These are phyloP conservation scores for Madoqua kirkii DNA, from an alignment of 2,113 vertebrate genomes.

Conservation along the genomic window DNA sequence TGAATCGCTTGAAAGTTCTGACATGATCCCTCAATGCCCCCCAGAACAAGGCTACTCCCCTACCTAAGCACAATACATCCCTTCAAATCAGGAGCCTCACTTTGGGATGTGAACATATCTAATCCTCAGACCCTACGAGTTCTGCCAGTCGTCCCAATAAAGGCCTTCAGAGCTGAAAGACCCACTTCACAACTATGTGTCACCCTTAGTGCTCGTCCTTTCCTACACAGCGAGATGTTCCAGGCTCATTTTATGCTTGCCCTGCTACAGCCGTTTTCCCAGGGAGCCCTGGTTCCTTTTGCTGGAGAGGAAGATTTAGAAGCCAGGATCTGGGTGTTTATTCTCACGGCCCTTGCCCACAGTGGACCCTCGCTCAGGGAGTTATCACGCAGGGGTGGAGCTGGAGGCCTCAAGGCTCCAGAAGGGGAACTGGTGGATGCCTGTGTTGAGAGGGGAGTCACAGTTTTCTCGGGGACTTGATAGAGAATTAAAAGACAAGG, in stretches of 20 bases:
- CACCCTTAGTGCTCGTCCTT: not conserved
- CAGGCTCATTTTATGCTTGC: not conserved
- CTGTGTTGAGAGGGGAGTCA: not conserved
- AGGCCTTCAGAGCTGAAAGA: not conserved
- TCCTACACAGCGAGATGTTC: not conserved
- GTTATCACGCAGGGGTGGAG: not conserved
- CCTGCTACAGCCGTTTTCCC: not conserved
- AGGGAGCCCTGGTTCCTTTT: not conserved
- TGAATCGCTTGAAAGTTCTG: not conserved
- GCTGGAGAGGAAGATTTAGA: not conserved
- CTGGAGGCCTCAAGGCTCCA: not conserved
- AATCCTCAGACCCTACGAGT: not conserved
- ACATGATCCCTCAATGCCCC: not conserved
- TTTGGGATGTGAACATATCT: not conserved
- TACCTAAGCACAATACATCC: not conserved
- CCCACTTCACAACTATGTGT: fast-evolving
- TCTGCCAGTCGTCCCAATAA: not conserved
- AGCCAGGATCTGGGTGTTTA: not conserved
- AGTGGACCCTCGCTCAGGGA: not conserved
- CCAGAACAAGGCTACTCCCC: not conserved
- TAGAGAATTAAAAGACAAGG: not conserved
- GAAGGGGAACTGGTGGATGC: not conserved
- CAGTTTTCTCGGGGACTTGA: not conserved
- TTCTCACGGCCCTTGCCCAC: not conserved
- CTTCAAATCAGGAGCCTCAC: not conserved